Percentiles rank a stretch among this genome's conserved stretches.
phyloP scores from a whole-genome alignment of 2,888 invertebrate species.

The Thymelicus sylvestris region DNA sequence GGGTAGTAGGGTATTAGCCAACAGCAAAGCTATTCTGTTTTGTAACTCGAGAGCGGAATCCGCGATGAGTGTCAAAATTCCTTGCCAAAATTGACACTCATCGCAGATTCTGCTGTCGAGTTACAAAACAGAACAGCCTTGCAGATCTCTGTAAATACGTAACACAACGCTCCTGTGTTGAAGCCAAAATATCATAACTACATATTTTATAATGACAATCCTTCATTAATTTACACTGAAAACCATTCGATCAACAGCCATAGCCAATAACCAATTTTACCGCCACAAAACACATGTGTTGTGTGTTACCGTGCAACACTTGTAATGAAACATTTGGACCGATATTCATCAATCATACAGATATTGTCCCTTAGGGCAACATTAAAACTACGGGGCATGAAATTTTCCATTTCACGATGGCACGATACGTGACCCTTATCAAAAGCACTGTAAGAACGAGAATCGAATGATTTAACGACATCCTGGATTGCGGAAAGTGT shows the following conservation, averaged over 20 bases:
- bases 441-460: not conserved
- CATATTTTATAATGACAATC: no score
- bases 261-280: not conserved
- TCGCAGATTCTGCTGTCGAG: no score
- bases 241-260: not conserved
- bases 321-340: slow-evolving; percentile 25
- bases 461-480: not conserved
- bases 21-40: no score
- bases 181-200: no score
- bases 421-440: not conserved
- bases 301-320: not conserved
- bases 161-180: no score
- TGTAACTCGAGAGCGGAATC: no score
- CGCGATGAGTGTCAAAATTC: no score
- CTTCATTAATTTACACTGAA: not conserved
- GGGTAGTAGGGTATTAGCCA: no score
- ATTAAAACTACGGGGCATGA: slow-evolving; percentile 24
- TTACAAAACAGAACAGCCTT: no score
- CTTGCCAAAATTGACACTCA: no score
- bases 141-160: no score
- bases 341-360: slow-evolving; percentile 31
- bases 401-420: slow-evolving; percentile 12
- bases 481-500: slow-evolving; percentile 5
- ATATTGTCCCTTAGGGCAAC: slow-evolving; percentile 26
- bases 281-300: slow-evolving; percentile 15